Evolutionary conservation across 2,797 vertebrate genomes (phyloP), one percentile per base, ranked within the genome.

Genomic region (Pterois miles): DNA sequence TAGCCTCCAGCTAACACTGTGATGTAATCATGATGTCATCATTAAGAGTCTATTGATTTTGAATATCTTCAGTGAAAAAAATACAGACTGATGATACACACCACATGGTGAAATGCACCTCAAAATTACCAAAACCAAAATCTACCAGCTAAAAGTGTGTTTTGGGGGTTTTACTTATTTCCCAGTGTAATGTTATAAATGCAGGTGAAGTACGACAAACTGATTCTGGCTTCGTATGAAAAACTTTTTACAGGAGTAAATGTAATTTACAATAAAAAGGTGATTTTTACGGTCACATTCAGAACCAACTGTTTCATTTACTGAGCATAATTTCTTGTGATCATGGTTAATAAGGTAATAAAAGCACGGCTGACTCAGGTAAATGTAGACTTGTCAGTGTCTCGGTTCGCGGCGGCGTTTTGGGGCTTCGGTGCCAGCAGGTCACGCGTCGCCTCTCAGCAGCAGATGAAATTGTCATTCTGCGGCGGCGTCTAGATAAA

Each of bases 381-480:
- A 16, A 40, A 40, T 25, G 36, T 43, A n/a, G n/a, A n/a, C n/a
- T n/a, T n/a, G n/a, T n/a, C n/a, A n/a, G n/a, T n/a, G n/a, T n/a
- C n/a, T n/a, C n/a, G n/a, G n/a, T 43, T 43, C 16, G 40, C 6
- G 14, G 40, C 40, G 40, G 40, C 38, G 38, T 40, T 16, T 40
- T 40, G 38, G 14, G 5, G 38, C n/a, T 43, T 43, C 18, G 16
- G 40, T 43, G 40, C 18, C 40, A 43, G 40, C 40, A 43, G 40
- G 18, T 67, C 54, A 34, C 72, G 6, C 12, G 18, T 38, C 10
- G 34, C 58, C 48, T 40, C 50, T 54, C n/a, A 13, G 64, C 46
- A 16, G 38, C 62, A 59, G 52, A 75, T 69, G 58, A 71, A 29
- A 81, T 74, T 46, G 69, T 81, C 57, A 53, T 71, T 79, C 71